Conservation (phyloP, 2,113 vertebrate genomes). For the Neogale vison region DNA sequence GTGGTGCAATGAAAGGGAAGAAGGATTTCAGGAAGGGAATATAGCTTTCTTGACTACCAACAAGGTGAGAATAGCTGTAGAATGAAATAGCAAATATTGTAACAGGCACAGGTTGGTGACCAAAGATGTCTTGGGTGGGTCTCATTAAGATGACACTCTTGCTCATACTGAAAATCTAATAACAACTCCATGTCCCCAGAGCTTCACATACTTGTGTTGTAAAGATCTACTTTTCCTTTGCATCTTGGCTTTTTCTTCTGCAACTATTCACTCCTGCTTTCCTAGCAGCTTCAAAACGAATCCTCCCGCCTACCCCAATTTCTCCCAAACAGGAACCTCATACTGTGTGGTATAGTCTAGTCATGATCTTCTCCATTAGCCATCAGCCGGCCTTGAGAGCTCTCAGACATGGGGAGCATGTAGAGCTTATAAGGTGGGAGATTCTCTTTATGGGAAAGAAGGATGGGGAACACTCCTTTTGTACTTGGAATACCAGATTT, state of each 20-base stretch:
- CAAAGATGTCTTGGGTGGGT: not conserved
- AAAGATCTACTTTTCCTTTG: not conserved
- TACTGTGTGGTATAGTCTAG: fast-evolving
- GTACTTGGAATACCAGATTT: not conserved
- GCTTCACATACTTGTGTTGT: not conserved
- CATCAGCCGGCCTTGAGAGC: not conserved
- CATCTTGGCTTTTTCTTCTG: not conserved
- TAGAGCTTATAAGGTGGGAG: fast-evolving
- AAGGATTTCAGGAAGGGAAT: not conserved
- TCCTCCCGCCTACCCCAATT: too few species aligned
- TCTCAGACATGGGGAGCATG: not conserved
- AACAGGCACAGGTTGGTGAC: not conserved
- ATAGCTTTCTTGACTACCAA: not conserved
- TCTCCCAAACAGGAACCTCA: not conserved
- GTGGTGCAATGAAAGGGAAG: not conserved
- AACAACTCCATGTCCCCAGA: not conserved
- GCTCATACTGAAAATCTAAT: not conserved
- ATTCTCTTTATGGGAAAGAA: not conserved
- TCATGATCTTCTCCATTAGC: not conserved
- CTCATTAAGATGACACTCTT: not conserved
- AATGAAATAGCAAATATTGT: not conserved
- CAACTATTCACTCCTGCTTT: not conserved
- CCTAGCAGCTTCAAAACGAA: not conserved
- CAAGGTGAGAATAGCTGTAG: not conserved
- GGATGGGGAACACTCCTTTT: not conserved